Base-by-base conservation (phyloP, 2,113 vertebrate genomes). In the Miniopterus natalensis region DNA sequence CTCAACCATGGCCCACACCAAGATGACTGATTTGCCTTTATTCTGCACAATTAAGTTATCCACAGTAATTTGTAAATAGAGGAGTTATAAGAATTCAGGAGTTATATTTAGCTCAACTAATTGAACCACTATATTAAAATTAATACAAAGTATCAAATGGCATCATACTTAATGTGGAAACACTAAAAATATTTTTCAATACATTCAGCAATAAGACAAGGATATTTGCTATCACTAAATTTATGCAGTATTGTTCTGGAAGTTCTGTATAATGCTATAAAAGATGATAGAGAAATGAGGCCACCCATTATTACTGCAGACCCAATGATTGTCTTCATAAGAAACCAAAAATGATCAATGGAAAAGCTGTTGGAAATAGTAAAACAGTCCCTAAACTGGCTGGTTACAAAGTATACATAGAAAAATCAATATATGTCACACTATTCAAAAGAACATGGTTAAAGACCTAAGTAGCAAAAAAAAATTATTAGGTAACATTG, bases 341-440 rank as follows among this genome's bases (percentile, higher is more conserved):
- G 18, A 77, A 85, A 75, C 13, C 4, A 74, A 84, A 40, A 68
- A 47, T 12, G 36, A 51, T 65, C 9, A 73, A 71, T 40, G 73
- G 47, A 49, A 88, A 94, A 66, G 9, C 31, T 59, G 11, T 65
- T 75, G 18, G 23, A 66, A 74, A 40, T 74, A 36, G 20, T 87
- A 49, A 90, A 71, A 21, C n/a, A 88, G 47, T 66, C 31, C 9
- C 45, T 25, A 79, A 47, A 31, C 17, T 79, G 29, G 2, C 17
- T 78, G 17, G 7, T 84, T 71, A 71, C 55, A 84, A 84, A 27
- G 27, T 40, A 47, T 47, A 71, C 29, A 25, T 25, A 73, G 23
- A 89, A 93, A 71, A 47, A 89, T 84, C 29, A 78, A 73, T 78
- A 40, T 89, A 63, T 70, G 25, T 59, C 66, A n/a, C 27, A 55